Conservation (phyloP, 2,797 vertebrate genomes). For the Oreochromis mossambicus region DNA sequence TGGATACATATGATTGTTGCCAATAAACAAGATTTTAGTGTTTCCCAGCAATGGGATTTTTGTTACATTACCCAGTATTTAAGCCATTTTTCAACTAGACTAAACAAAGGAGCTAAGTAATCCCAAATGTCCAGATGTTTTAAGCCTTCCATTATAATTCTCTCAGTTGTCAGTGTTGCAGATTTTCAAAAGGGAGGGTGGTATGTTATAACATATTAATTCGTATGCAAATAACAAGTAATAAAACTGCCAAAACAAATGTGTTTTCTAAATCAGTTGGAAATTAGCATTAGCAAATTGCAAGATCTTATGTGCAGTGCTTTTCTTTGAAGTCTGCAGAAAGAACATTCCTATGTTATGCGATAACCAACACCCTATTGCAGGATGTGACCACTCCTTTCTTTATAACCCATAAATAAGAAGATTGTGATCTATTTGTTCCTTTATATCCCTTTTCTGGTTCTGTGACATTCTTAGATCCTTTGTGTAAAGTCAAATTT, state of each 20-base stretch:
- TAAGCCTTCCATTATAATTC: slow-evolving; percentile 32
- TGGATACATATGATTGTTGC: slow-evolving; percentile 20
- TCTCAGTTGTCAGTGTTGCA: slow-evolving; percentile 19
- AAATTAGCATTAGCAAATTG: slow-evolving; percentile 40
- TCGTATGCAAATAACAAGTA: slow-evolving; percentile 41
- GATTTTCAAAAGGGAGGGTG: slow-evolving; percentile 12
- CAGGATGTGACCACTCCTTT: slow-evolving; percentile 60
- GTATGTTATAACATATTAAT: slow-evolving; percentile 22
- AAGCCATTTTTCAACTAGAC: slow-evolving; percentile 45
- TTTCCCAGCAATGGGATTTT: slow-evolving; percentile 46
- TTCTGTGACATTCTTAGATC: slow-evolving; percentile 61
- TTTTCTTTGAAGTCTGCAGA: slow-evolving; percentile 30
- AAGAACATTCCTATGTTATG: slow-evolving; percentile 57
- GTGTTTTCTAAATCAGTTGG: slow-evolving; percentile 11
- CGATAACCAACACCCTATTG: slow-evolving; percentile 51
- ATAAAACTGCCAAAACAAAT: slow-evolving; percentile 17
- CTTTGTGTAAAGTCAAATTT: slow-evolving; percentile 67
- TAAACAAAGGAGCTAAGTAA: slow-evolving; percentile 49
- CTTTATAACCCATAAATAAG: slow-evolving; percentile 62
- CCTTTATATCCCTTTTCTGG: slow-evolving; percentile 56
- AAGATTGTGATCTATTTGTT: slow-evolving; percentile 64
- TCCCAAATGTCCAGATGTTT: slow-evolving; percentile 60
- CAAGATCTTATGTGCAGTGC: slow-evolving; percentile 17
- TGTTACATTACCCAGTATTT: slow-evolving; percentile 41
- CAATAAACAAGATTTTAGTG: slow-evolving; percentile 43